Base-by-base conservation (phyloP, 2,888 invertebrate genomes). In the Drosophila anomalipes region DNA sequence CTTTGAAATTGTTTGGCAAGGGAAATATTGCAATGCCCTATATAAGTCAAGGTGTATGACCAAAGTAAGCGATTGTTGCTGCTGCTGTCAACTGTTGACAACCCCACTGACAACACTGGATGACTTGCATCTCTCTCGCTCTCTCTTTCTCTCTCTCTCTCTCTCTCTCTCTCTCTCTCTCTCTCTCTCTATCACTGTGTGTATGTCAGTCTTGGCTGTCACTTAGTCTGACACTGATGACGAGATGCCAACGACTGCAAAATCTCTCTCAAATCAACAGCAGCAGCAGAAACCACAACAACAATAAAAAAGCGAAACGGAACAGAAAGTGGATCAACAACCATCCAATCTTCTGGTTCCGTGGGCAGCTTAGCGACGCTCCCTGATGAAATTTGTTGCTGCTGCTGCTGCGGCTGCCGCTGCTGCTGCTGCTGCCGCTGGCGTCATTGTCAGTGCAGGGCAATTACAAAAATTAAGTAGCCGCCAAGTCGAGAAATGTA, bases 381-480 rank as follows among this genome's bases (percentile, higher is more conserved):
- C 59, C 28, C 58, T n/a, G 52, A 30, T 32, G 22, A 19, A 28
- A 28, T 41, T 26, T 32, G 35, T 19, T 39, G n/a, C 16, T 33
- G 32, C 4, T 10, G 44, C 7, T 47, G 6, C 14, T 6, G 32
- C 33, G 53, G 59, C 54, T 26, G 44, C 9, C 4, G 3, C 30
- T 2, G 64, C 4, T 2, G 19, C 41, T 28, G 26, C 44, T 2
- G 10, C 14, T 22, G 47, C 47, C 1, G 70, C 37, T 68, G 47
- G 4, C 47, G 47, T 47, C 47, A 47, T 32, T 30, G 68, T 57
- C 62, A 70, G 77, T 74, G 78, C 66, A 54, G 30, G 67, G 79
- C 81, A 81, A 81, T 81, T 81, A 81, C 76, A 76, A 63, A 81
- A 81, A 82, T 81, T 81, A 81, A 81, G 81, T 81, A 81, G 81